Evolutionary conservation across 2,797 vertebrate species (phyloP).

Genomic region (Anisognathus igniventris): DNA sequence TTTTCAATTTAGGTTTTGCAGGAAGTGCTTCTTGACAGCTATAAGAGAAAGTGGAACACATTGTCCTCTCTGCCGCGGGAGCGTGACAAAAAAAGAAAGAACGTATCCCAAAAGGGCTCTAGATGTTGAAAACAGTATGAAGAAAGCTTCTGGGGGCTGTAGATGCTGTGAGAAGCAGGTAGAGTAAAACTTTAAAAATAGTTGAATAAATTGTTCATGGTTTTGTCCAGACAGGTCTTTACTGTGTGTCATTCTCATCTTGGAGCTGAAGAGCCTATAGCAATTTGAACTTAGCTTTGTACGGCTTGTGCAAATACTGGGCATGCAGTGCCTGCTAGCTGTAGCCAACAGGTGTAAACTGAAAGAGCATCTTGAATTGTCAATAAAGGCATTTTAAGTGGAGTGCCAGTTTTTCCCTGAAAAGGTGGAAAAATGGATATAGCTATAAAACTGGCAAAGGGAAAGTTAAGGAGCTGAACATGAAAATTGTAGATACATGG

Average conservation of each 20-base stretch:
- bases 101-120: slow-evolving; percentile 77
- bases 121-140: slow-evolving; percentile 81
- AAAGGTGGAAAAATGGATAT: neutral
- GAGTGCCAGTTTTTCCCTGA: neutral
- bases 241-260: neutral
- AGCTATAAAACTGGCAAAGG: neutral
- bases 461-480: neutral
- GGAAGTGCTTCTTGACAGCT: slow-evolving; percentile 81
- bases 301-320: neutral
- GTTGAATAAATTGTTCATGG: neutral
- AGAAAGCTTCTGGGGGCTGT: slow-evolving; percentile 77
- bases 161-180: slow-evolving; percentile 81
- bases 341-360: neutral
- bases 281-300: neutral
- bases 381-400: neutral
- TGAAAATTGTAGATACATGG: neutral
- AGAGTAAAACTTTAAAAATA: slow-evolving; percentile 55
- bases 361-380: neutral
- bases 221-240: neutral
- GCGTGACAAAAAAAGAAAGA: slow-evolving; percentile 78
- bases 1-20: slow-evolving; percentile 80
- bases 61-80: slow-evolving; percentile 81
- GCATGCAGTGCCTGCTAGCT: neutral
- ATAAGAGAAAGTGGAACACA: slow-evolving; percentile 78
- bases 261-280: neutral